Percentiles rank a stretch among this genome's conserved stretches.
Conservation (phyloP, 64 coral and sea anemone species). For the Porites lutea region DNA sequence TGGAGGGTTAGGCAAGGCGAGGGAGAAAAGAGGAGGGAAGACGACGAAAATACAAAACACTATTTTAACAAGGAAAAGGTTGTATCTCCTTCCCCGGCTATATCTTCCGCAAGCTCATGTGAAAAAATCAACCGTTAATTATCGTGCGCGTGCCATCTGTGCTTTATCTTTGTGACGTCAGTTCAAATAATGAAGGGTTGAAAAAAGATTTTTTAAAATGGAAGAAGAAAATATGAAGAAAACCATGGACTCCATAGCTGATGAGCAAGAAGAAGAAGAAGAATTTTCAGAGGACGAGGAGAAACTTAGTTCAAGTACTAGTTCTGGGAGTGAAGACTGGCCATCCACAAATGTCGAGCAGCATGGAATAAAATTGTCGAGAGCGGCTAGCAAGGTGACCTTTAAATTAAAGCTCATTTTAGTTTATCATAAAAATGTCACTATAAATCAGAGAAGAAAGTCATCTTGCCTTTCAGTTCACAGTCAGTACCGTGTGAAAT, state of each 20-base stretch:
- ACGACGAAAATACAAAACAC: too few species aligned
- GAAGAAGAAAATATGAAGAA: neutral
- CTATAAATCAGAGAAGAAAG: too few species aligned
- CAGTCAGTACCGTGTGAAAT: too few species aligned
- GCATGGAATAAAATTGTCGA: neutral
- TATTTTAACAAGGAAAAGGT: too few species aligned
- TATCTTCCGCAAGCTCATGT: too few species aligned
- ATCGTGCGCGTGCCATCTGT: neutral
- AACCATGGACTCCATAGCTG: neutral
- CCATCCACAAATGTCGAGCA: neutral
- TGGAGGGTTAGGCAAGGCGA: too few species aligned
- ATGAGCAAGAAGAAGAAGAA: neutral
- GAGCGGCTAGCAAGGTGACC: conserved; percentile 8
- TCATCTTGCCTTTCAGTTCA: too few species aligned
- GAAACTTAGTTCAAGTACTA: neutral
- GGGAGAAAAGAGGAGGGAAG: too few species aligned
- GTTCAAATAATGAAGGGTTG: neutral
- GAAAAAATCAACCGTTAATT: too few species aligned
- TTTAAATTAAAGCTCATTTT: neutral
- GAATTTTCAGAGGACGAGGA: neutral
- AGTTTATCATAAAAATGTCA: neutral
- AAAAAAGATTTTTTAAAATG: neutral
- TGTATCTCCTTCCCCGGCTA: too few species aligned
- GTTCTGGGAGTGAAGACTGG: conserved; percentile 23
- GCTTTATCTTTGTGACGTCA: conserved; percentile 26